These are phyloP conservation scores for Trichomycterus rosablanca DNA, from an alignment of 2,113 vertebrate genomes.

Conservation along the genomic window DNA sequence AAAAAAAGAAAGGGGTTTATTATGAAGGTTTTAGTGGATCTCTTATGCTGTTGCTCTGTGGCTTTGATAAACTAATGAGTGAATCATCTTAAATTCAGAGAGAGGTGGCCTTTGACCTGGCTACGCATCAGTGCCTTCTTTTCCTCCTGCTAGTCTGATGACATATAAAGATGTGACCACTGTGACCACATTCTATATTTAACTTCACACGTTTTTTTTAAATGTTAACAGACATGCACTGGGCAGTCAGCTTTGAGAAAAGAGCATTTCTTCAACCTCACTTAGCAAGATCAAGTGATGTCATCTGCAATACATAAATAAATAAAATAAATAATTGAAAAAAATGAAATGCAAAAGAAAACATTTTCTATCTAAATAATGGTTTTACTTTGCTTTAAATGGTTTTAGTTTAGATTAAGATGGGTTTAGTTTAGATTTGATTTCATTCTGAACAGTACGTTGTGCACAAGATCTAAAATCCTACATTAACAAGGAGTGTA, in stretches of 20 bases:
- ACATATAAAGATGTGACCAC: conserved; percentile 6
- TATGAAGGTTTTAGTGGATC: too few relatives aligned
- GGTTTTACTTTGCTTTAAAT: too few relatives aligned
- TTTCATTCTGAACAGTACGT: too few relatives aligned
- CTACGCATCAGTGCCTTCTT: conserved; percentile 8
- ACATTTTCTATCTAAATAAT: too few relatives aligned
- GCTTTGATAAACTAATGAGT: not conserved
- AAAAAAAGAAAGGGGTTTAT: too few relatives aligned
- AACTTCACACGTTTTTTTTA: conserved; percentile 6
- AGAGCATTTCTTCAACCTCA: not conserved
- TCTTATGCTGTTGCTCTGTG: too few relatives aligned
- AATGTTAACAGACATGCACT: conserved; percentile 18
- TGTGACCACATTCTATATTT: conserved; percentile 21
- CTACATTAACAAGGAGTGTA: too few relatives aligned
- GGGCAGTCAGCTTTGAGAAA: not conserved
- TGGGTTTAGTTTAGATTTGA: too few relatives aligned
- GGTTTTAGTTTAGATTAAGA: too few relatives aligned
- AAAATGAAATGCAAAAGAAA: too few relatives aligned
- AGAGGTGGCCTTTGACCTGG: conserved; percentile 16
- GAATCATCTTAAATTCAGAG: not conserved
- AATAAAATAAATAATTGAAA: too few relatives aligned
- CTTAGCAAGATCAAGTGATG: not conserved
- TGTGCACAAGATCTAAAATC: too few relatives aligned
- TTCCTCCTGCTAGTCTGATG: conserved; percentile 9
- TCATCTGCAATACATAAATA: not conserved